These are phyloP conservation scores for Falco peregrinus DNA, from an alignment of 2,797 vertebrate genomes.

Conservation along the genomic window DNA sequence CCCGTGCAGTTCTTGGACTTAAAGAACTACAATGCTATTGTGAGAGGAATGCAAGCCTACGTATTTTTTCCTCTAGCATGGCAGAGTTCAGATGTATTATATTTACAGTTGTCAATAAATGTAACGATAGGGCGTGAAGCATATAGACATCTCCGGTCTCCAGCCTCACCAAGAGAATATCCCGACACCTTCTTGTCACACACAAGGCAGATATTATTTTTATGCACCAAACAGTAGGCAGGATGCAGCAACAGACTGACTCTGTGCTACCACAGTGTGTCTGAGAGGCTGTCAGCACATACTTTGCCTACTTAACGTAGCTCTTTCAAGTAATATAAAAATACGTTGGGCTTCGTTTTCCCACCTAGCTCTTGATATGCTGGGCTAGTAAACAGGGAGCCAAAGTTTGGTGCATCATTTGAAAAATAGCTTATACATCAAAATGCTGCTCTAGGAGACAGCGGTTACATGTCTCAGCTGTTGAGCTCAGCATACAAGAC, in stretches of 20 bases:
- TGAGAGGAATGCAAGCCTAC: constrained; percentile 36
- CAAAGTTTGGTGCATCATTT: neutral
- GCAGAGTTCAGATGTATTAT: constrained; percentile 50
- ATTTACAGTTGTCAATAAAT: constrained; percentile 56
- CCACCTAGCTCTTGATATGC: constrained; percentile 18
- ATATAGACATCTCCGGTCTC: constrained; percentile 44
- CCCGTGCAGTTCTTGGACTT: constrained; percentile 31
- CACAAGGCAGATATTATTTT: constrained; percentile 62
- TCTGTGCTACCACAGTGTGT: constrained; percentile 48
- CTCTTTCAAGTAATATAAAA: constrained; percentile 57
- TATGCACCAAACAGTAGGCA: constrained; percentile 49
- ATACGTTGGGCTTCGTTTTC: neutral
- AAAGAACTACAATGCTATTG: constrained; percentile 43
- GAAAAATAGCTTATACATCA: neutral
- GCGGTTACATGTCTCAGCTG: neutral
- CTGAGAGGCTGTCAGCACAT: constrained; percentile 65
- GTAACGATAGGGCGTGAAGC: constrained; percentile 21
- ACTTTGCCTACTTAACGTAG: constrained; percentile 51
- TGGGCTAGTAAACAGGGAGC: neutral
- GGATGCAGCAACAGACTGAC: constrained; percentile 64
- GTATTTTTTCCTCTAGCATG: neutral
- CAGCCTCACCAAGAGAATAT: constrained; percentile 53
- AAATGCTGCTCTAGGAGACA: neutral
- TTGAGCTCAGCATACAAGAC: neutral
- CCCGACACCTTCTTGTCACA: constrained; percentile 54